phyloP scores from a whole-genome alignment of 2,797 vertebrate species.

The Acestrorhynchus altus region DNA sequence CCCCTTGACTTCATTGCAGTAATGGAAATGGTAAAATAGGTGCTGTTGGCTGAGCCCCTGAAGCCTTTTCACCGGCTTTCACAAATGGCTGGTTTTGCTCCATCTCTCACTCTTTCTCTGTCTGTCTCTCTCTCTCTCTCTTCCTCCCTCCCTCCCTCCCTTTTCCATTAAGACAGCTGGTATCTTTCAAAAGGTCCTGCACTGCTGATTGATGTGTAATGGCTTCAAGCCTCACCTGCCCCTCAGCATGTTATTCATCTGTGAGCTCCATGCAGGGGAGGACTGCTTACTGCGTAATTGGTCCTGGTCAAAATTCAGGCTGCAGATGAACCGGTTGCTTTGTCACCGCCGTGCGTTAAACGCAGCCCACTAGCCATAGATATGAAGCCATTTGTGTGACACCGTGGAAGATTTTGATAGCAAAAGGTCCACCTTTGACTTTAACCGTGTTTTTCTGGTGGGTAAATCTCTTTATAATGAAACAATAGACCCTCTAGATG shows the following conservation, averaged over 20 bases:
- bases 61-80: conserved; percentile 55
- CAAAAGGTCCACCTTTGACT: background rate
- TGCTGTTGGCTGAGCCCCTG: conserved; percentile 69
- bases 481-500: background rate
- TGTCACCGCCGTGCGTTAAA: conserved; percentile 6
- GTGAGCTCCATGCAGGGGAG: conserved; percentile 67
- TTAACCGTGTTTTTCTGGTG: background rate
- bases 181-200: conserved; percentile 80
- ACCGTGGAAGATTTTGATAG: background rate
- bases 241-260: conserved; percentile 73
- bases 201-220: conserved; percentile 83
- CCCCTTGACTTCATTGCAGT: conserved; percentile 77
- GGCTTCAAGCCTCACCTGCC: conserved; percentile 79
- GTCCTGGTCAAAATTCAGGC: conserved; percentile 62
- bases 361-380: background rate
- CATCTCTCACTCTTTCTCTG: conserved; percentile 43
- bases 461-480: background rate
- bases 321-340: conserved; percentile 22
- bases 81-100: conserved; percentile 55
- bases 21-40: conserved; percentile 82
- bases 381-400: background rate
- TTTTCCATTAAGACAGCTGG: conserved; percentile 83
- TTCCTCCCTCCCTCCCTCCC: conserved; percentile 63
- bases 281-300: conserved; percentile 70
- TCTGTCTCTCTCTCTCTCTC: conserved; percentile 65